Conservation (phyloP, 2,113 vertebrate species). For the Ovibos moschatus region DNA sequence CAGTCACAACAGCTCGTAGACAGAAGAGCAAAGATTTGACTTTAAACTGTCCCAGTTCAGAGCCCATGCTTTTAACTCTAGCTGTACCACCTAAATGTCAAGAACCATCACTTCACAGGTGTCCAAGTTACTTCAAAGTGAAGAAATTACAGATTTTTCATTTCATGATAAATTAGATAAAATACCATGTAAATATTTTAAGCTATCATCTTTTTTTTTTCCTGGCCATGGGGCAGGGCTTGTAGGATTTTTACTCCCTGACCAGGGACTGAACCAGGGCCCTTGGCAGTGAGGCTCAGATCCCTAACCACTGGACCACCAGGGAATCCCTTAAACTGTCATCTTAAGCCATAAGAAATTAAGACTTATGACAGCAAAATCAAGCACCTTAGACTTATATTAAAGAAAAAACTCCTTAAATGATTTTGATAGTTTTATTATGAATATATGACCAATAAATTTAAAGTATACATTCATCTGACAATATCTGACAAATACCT, state of each 20-base stretch:
- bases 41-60: neutral
- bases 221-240: neutral
- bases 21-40: neutral
- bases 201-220: neutral
- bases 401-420: neutral
- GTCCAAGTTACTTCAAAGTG: neutral
- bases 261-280: neutral
- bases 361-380: neutral
- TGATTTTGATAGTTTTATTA: slow-evolving; percentile 27
- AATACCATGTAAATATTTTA: slow-evolving; percentile 28
- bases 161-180: neutral
- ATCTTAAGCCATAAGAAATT: neutral
- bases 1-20: neutral
- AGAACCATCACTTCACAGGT: neutral
- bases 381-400: neutral
- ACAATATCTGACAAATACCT: slow-evolving; percentile 23
- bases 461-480: neutral
- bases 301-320: neutral
- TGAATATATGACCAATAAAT: neutral
- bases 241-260: neutral
- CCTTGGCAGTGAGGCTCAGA: neutral
- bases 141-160: neutral
- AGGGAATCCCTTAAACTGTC: neutral
- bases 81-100: neutral
- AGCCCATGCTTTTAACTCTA: neutral